Evolutionary conservation across 2,113 vertebrate species (phyloP).

Genomic region (chimpanzee (Pan troglodytes)): NHGRI_mPanTro3-v2.1_pri NC_072412.2:39902001-39902500

Average conservation of each 20-base stretch:
- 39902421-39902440: not conserved
- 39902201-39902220: not conserved
- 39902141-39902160: not conserved
- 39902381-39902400: not conserved
- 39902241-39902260: not conserved
- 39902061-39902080: not conserved
- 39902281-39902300: not conserved
- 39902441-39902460: not conserved
- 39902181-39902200: not conserved
- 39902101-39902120: not conserved
- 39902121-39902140: not conserved
- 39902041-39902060: not conserved
- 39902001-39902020: not conserved
- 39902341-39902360: not conserved
- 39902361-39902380: not conserved
- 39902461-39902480: no score
- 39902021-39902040: not conserved
- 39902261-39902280: not conserved
- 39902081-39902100: not conserved
- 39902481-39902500: accelerated
- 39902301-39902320: not conserved
- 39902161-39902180: not conserved
- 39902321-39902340: not conserved
- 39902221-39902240: not conserved
- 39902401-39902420: not conserved